A percentile compares a stretch with the other conserved stretches of the same genome.
These are phyloP conservation scores for Corythornis cristatus DNA, from an alignment of 2,113 vertebrate genomes.

Conservation along the genomic window DNA sequence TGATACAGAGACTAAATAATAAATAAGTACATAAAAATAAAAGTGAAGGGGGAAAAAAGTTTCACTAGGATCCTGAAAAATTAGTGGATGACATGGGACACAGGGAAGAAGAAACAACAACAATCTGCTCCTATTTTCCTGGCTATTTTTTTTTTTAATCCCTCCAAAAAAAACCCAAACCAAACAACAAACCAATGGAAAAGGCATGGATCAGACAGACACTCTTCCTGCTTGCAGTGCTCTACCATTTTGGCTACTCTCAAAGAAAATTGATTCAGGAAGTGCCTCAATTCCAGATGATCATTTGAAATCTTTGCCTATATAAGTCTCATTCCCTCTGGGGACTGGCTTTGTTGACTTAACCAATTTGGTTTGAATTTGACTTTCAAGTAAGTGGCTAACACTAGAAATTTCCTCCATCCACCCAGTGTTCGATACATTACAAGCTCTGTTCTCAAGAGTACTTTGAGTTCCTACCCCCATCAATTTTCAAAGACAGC, in stretches of 20 bases:
- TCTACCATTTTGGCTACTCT: neutral
- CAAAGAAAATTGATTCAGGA: conserved; percentile 44
- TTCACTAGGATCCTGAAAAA: neutral
- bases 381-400: conserved; percentile 50
- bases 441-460: conserved; percentile 47
- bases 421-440: neutral
- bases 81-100: neutral
- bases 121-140: neutral
- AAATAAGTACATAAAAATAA: no score
- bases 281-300: conserved; percentile 25
- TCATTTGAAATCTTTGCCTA: conserved; percentile 25
- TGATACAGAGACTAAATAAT: neutral
- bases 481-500: conserved; percentile 63
- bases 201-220: neutral
- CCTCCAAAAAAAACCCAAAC: no score
- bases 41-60: neutral
- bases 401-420: conserved; percentile 45
- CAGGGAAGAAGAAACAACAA: neutral
- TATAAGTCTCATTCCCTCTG: neutral
- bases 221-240: neutral
- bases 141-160: neutral
- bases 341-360: conserved; percentile 39
- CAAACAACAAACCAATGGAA: neutral
- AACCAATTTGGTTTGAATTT: conserved; percentile 58
- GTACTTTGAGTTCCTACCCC: conserved; percentile 38